A percentile compares a stretch with the other conserved stretches of the same genome.
Conservation (phyloP, 2,113 vertebrate genomes). For the Cyanoliseus patagonus region DNA sequence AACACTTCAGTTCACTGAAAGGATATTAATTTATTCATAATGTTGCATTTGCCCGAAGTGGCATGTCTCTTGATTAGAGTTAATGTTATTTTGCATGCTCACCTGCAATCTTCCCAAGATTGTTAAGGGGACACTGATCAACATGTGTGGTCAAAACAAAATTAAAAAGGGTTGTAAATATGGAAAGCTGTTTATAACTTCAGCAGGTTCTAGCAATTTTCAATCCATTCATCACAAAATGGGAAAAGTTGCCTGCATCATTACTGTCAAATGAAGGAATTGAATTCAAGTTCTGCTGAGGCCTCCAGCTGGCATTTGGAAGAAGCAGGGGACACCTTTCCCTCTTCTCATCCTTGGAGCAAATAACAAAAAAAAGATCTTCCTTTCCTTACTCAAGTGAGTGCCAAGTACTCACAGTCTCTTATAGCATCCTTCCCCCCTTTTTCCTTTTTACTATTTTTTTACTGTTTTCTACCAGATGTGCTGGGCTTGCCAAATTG, state of each 20-base stretch:
- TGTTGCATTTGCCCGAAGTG: not conserved
- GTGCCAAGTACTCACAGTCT: not conserved
- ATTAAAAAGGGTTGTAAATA: not conserved
- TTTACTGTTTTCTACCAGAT: not conserved
- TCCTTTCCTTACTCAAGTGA: not conserved
- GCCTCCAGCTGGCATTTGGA: not conserved
- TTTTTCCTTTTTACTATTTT: not conserved
- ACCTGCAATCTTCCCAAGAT: not conserved
- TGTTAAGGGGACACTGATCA: not conserved
- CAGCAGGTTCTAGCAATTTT: not conserved
- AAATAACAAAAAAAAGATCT: not conserved
- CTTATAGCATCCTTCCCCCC: rapidly evolving
- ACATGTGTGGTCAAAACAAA: conserved; percentile 3
- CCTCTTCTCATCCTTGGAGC: not conserved
- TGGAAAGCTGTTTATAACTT: not conserved
- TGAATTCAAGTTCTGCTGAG: not conserved
- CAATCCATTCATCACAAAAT: not conserved
- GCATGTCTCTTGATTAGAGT: not conserved
- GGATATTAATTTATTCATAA: conserved; percentile 21
- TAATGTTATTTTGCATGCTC: not conserved
- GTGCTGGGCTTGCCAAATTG: not conserved
- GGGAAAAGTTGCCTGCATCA: not conserved
- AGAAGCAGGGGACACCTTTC: not conserved
- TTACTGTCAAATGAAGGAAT: not conserved
- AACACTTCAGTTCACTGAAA: conserved; percentile 18